Evolutionary conservation across 2,888 invertebrate genomes (phyloP).

Genomic region (Fragum sueziense): DNA sequence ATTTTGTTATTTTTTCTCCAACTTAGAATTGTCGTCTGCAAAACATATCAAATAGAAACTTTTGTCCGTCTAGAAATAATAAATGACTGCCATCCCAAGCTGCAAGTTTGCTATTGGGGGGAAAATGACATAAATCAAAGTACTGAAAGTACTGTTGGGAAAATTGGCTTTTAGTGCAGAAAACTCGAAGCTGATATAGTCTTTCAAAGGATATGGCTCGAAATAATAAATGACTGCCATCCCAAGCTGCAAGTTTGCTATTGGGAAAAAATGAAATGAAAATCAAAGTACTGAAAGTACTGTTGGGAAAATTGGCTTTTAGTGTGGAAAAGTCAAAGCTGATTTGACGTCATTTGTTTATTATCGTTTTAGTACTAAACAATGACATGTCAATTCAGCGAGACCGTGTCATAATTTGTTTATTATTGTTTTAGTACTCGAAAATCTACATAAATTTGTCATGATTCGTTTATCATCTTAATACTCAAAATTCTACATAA

Average conservation of each 20-base stretch:
- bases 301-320: neutral
- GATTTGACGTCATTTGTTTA: no score
- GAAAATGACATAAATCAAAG: neutral
- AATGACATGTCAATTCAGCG: slow-evolving; percentile 81
- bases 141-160: neutral
- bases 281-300: neutral
- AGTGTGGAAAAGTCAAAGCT: no score
- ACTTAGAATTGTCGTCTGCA: no score
- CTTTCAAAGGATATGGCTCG: neutral
- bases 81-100: neutral
- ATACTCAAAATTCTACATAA: no score
- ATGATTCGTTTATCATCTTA: no score
- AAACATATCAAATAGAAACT: slow-evolving; percentile 1
- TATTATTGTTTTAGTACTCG: no score
- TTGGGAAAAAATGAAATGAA: no score
- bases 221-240: neutral
- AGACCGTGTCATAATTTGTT: slow-evolving; percentile 81
- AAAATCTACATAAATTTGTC: no score
- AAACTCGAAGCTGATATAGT: no score
- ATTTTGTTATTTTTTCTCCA: no score
- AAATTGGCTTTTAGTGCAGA: no score
- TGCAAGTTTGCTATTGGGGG: neutral
- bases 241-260: neutral
- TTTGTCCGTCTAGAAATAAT: neutral
- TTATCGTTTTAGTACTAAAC: slow-evolving; percentile 80